Evolutionary conservation across 1,140 invertebrate genomes (phyloP), one percentile per base, ranked within the genome.

Genomic region (Drosophila pachea): DNA sequence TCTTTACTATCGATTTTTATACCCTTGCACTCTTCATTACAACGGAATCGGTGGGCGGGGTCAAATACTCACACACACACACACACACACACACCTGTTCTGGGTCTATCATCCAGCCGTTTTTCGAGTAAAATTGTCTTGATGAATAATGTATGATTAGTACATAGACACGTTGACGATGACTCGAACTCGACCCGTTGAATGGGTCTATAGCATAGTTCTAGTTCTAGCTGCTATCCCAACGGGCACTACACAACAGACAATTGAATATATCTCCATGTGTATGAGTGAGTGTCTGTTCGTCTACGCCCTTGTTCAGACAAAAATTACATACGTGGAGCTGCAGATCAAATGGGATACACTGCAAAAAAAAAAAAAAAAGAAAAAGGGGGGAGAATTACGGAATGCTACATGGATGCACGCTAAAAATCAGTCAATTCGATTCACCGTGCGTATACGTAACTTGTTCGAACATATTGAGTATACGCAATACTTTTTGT

Each of bases 111-210:
- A 86, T 84, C 52, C 76, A 71, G 63, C 52, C 81, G 79, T 76
- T 84, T 84, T 84, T 86, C 79, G 79, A 84, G 79, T 84, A 84
- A 70, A 84, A 84, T 84, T 86, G 79, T 86, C 69, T 32, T 56
- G 45, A 42, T 84, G 81, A 84, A 84, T 84, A 84, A 84, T 84
- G 66, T 86, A 84, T 84, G 79, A 84, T 84, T 86, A 86, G 81
- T 79, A 84, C 79, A 84, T 76, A 84, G 81, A 84, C 79, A 84
- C 76, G 76, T 86, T 73, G 79, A 73, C 76, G 77, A 73, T 76
- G 69, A 81, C 78, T 82, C 62, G 50, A 69, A 81, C 78, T 82
- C 62, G 50, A 69, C 68, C 60, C 43, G 32, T 52, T 60, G 38
- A 49, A 50, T 14, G 36, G 43, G 36, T 47, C 67, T 33, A 64